These are phyloP conservation scores for Grammomys surdaster DNA, from an alignment of 2,113 vertebrate genomes.

Conservation along the genomic window DNA sequence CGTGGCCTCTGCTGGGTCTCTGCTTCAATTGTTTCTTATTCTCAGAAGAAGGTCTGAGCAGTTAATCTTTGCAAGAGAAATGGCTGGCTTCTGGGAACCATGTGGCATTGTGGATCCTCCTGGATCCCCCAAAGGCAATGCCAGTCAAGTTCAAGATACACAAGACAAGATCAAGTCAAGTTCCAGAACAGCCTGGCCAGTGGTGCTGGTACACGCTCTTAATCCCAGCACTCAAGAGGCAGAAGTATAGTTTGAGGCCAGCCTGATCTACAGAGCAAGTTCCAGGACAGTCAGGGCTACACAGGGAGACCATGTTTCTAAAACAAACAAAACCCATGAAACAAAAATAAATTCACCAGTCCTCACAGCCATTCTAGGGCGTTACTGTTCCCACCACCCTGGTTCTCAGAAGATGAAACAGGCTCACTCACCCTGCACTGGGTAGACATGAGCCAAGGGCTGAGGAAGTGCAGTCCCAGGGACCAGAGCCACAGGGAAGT, in stretches of 20 bases:
- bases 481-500: not conserved
- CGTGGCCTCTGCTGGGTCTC: not conserved
- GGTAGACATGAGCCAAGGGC: not conserved
- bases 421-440: not conserved
- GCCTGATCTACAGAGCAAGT: not conserved
- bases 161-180: not conserved
- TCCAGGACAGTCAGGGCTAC: not conserved
- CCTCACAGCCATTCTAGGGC: not conserved
- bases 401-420: not conserved
- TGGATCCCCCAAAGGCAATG: not conserved
- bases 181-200: not conserved
- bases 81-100: not conserved
- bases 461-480: not conserved
- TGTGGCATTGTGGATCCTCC: not conserved
- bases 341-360: not conserved
- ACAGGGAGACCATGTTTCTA: not conserved
- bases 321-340: not conserved
- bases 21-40: not conserved
- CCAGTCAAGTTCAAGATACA: not conserved
- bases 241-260: not conserved
- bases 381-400: rapidly evolving
- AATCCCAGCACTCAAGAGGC: not conserved
- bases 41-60: not conserved
- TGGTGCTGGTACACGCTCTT: not conserved
- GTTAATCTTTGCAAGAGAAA: not conserved